phyloP scores from a whole-genome alignment of 2,888 invertebrate species.

The Congeria kusceri region DNA sequence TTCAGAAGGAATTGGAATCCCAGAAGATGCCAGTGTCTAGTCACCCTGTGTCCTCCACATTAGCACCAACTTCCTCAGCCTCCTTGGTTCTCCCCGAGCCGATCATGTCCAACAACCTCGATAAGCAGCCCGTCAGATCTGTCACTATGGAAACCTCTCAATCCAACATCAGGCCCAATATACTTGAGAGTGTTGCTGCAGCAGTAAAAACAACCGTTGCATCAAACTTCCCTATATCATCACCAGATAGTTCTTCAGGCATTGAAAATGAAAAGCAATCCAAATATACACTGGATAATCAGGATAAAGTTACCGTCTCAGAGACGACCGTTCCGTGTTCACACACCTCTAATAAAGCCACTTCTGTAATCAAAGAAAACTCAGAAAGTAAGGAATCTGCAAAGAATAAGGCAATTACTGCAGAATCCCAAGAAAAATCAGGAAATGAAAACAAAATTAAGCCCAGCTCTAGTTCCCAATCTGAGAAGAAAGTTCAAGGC shows the following conservation, averaged over 20 bases:
- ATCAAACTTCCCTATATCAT: conserved; percentile 13
- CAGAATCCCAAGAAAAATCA: background rate
- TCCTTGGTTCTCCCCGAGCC: conserved; percentile 47
- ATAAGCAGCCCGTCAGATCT: conserved; percentile 63
- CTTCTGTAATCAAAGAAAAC: background rate
- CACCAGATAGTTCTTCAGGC: conserved; percentile 7
- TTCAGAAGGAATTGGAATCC: conserved; percentile 68
- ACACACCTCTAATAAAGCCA: background rate
- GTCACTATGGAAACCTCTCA: conserved; percentile 27
- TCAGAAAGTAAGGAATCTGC: background rate
- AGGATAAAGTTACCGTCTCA: background rate
- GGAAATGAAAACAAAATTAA: background rate
- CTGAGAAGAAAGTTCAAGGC: background rate
- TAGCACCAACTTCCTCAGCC: conserved; percentile 41
- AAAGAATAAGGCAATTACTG: background rate
- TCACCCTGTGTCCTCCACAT: conserved; percentile 31
- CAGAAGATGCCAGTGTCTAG: conserved; percentile 61
- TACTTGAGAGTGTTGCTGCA: conserved; percentile 33
- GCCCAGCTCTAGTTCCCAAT: background rate
- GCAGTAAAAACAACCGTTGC: conserved; percentile 16
- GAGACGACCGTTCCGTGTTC: background rate
- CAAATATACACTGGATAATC: conserved; percentile 6
- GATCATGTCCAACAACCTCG: conserved; percentile 65
- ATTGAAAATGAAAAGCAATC: conserved; percentile 28
- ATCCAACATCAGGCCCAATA: conserved; percentile 53